These are phyloP conservation scores for Danaus chrysippus DNA, from an alignment of 2,888 invertebrate genomes.

Conservation along the genomic window DNA sequence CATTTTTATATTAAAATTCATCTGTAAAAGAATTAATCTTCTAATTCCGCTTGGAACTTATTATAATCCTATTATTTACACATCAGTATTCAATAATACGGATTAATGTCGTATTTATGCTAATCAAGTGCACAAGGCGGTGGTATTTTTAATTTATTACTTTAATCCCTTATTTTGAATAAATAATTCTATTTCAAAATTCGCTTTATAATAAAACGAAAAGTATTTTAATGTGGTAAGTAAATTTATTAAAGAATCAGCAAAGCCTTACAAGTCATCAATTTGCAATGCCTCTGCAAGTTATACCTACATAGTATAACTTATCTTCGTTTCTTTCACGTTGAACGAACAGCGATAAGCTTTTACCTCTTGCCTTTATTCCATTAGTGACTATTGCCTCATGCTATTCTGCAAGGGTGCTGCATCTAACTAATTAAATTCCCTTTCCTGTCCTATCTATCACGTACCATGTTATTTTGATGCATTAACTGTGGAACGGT, in stretches of 20 bases:
- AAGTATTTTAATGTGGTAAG: background rate
- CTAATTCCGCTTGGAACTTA: background rate
- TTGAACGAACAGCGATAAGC: conserved; percentile 52
- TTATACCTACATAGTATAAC: conserved; percentile 31
- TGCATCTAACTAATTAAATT: conserved; percentile 31
- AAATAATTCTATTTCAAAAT: conserved; percentile 7
- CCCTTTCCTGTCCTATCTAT: background rate
- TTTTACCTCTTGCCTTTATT: conserved; percentile 65
- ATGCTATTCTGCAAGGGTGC: conserved; percentile 26
- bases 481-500: background rate
- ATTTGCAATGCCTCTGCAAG: conserved; percentile 9
- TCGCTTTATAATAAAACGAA: background rate
- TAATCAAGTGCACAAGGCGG: conserved; percentile 7
- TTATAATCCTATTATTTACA: conserved; percentile 64
- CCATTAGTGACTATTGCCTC: conserved; percentile 47
- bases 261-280: conserved; percentile 27
- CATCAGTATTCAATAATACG: conserved; percentile 53
- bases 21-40: too few relatives aligned
- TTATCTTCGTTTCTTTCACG: conserved; percentile 31
- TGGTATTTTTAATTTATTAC: conserved; percentile 21
- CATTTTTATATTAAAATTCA: background rate
- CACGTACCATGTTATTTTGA: conserved; percentile 9
- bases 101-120: conserved; percentile 45
- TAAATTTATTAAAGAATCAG: background rate
- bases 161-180: conserved; percentile 13